Conservation (phyloP, 2,888 invertebrate genomes). For the Alloplasta piceator region DNA sequence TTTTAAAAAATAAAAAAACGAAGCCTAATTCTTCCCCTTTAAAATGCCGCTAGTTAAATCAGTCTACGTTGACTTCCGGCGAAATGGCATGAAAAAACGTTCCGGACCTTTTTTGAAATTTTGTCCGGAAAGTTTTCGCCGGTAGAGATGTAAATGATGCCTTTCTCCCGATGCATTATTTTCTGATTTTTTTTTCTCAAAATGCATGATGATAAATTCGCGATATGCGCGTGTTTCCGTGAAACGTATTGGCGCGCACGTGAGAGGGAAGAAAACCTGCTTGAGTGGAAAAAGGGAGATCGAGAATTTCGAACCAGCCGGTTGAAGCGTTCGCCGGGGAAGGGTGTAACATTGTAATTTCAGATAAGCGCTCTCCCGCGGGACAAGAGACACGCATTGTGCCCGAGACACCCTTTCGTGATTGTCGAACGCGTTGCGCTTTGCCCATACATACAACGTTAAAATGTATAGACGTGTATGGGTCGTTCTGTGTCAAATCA, state of each 20-base stretch:
- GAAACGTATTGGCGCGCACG: constrained; percentile 23
- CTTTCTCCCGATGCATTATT: too few relatives aligned
- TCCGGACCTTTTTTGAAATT: too few relatives aligned
- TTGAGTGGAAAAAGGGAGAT: constrained; percentile 11
- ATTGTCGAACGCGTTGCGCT: constrained; percentile 49
- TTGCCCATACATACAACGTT: constrained; percentile 5
- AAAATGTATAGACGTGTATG: background rate
- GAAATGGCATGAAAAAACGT: too few relatives aligned
- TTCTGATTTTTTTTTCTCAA: background rate
- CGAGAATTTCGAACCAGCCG: constrained; percentile 72
- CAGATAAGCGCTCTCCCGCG: constrained; percentile 82
- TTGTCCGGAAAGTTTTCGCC: too few relatives aligned
- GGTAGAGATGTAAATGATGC: too few relatives aligned
- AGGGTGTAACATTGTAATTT: constrained; percentile 83
- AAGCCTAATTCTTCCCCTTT: too few relatives aligned
- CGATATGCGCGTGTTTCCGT: constrained; percentile 24
- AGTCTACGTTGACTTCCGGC: too few relatives aligned
- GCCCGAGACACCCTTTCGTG: constrained; percentile 67
- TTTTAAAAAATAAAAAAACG: too few relatives aligned
- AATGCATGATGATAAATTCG: constrained; percentile 31
- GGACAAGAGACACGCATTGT: constrained; percentile 80
- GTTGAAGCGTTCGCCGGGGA: constrained; percentile 64
- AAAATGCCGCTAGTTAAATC: too few relatives aligned
- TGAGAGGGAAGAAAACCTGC: constrained; percentile 11
- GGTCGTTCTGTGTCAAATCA: too few relatives aligned